Conservation (phyloP, 2,888 invertebrate species). For the Periphyllus acericola region DNA sequence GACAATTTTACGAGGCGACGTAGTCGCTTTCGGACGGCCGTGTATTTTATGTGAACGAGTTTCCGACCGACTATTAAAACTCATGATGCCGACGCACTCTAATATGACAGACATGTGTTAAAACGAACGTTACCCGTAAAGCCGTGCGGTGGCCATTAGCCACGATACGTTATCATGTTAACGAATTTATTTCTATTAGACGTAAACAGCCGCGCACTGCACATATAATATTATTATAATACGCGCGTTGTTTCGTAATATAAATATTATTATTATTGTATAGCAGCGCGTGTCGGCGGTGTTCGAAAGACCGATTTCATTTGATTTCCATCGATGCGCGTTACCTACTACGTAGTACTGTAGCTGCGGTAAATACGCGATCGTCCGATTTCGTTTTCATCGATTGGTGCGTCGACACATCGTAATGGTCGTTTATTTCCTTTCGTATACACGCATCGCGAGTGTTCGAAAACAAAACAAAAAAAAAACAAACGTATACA, state of each 20-base stretch:
- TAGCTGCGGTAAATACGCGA: neutral
- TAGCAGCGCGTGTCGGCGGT: no score
- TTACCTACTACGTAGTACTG: no score
- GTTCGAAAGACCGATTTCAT: neutral
- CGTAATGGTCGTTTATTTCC: no score
- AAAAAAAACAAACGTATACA: no score
- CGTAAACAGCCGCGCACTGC: neutral
- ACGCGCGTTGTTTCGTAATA: no score
- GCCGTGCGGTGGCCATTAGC: neutral
- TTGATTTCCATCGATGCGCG: neutral
- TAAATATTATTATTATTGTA: no score
- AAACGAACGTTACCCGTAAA: conserved; percentile 32
- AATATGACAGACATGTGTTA: conserved; percentile 47
- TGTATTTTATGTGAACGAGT: conserved; percentile 30
- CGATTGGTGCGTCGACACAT: no score
- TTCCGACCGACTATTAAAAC: conserved; percentile 9
- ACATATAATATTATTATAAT: neutral
- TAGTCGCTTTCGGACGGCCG: neutral
- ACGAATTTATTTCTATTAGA: conserved; percentile 29
- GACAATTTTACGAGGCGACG: neutral
- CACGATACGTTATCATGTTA: conserved; percentile 20
- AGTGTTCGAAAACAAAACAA: no score
- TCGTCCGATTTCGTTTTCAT: neutral
- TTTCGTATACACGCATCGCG: no score
- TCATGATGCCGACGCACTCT: neutral